phyloP scores from a whole-genome alignment of 2,888 invertebrate genomes.

The Leptopilina syphax region DNA sequence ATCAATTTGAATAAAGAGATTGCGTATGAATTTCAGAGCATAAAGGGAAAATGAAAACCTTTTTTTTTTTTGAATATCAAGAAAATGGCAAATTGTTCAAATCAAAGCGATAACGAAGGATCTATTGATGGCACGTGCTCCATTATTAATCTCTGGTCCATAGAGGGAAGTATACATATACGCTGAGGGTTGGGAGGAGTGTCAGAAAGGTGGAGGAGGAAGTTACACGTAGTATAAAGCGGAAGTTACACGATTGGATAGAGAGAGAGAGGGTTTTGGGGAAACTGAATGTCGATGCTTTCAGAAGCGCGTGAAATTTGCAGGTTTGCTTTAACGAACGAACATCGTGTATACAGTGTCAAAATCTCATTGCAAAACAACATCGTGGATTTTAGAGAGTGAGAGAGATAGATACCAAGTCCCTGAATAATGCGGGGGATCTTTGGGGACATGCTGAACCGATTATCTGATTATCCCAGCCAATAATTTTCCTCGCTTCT shows the following conservation, averaged over 20 bases:
- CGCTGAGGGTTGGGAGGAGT: neutral
- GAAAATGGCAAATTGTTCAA: neutral
- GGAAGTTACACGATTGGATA: conserved; percentile 19
- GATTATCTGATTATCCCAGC: conserved; percentile 33
- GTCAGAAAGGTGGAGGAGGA: neutral
- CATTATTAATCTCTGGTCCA: conserved; percentile 6
- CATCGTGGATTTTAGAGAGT: conserved; percentile 1
- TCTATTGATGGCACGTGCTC: conserved; percentile 18
- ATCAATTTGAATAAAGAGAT: no score
- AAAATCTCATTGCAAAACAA: conserved; percentile 19
- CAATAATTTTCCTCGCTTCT: conserved; percentile 16
- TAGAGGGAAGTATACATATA: neutral
- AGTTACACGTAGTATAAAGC: conserved; percentile 24
- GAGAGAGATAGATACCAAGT: neutral
- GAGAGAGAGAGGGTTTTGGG: neutral
- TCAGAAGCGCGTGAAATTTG: conserved; percentile 24
- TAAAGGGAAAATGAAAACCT: neutral
- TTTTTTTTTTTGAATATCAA: neutral
- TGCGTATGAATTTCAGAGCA: no score
- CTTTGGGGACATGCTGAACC: conserved; percentile 5
- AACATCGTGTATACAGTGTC: conserved; percentile 24
- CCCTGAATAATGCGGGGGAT: conserved; percentile 3
- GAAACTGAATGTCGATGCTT: conserved; percentile 31
- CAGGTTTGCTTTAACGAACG: conserved; percentile 27
- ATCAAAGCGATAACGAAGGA: neutral